These are phyloP conservation scores for Plestiodon gilberti DNA, from an alignment of 2,113 vertebrate genomes.

Conservation along the genomic window DNA sequence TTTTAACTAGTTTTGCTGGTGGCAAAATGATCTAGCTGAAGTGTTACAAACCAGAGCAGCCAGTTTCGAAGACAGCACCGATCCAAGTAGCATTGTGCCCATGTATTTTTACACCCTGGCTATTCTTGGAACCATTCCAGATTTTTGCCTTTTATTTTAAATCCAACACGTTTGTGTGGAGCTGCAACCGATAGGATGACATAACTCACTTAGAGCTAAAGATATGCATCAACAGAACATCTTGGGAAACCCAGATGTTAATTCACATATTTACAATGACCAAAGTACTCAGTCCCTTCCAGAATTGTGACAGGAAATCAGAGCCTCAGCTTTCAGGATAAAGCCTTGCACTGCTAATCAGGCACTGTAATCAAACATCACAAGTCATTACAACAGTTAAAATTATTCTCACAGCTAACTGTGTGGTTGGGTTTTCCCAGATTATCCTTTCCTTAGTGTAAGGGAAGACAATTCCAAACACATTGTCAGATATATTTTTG, in stretches of 20 bases:
- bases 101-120: conserved; percentile 37
- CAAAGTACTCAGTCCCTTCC: conserved; percentile 40
- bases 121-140: conserved; percentile 56
- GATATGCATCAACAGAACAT: conserved; percentile 45
- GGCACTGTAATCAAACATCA: background rate
- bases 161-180: conserved; percentile 46
- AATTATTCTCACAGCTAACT: background rate
- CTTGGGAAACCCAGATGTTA: conserved; percentile 20
- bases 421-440: background rate
- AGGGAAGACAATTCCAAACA: no score
- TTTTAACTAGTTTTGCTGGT: background rate
- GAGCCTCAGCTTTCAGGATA: background rate
- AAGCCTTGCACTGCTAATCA: background rate
- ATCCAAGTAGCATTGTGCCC: background rate
- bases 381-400: conserved; percentile 9
- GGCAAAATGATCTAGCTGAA: background rate
- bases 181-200: conserved; percentile 25
- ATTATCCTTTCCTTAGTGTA: background rate
- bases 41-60: background rate
- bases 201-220: conserved; percentile 39
- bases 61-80: background rate
- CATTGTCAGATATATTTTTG: no score
- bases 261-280: background rate
- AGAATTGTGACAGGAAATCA: background rate
- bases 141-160: conserved; percentile 58